Evolutionary conservation across 2,797 vertebrate species (phyloP), one percentile per base, ranked within the genome.

Genomic region (Hyperoplus immaculatus): DNA sequence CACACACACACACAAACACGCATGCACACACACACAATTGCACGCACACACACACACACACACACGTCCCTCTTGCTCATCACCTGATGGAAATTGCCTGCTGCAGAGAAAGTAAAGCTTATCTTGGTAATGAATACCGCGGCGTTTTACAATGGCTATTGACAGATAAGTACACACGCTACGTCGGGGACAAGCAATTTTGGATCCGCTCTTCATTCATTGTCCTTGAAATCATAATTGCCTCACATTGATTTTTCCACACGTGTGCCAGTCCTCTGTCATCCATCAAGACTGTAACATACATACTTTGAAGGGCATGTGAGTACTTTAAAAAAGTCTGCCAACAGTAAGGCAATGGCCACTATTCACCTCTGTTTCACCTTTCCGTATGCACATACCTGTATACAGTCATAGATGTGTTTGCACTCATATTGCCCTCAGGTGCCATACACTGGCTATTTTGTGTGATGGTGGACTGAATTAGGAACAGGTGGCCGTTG

Each of bases 151-250:
- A 92, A 90, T 88, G 85, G 85, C 86, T 91, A 82, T 92, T 93
- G 92, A 91, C 85, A 83, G 90, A 92, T 89, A 91, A 89, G 88
- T 89, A 68, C 77, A 81, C 86, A 89, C 87, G 62, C 71, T 66
- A 67, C 81, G 90, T 92, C 74, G 63, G 87, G 29, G 89, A 92
- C 87, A 88, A 87, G 85, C 85, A 85, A 85, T 89, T 93, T 92
- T 90, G 87, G 81, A 87, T 85, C 80, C 80, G 51, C 87, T 90
- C 81, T 83, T 88, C 88, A 69, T 91, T 91, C 87, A 88, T 91
- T 91, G 91, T 89, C 92, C 91, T 93, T 93, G 90, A 91, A 93
- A 92, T 93, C 83, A 93, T 92, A 92, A 94, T 93, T 91, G 90
- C 83, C 73, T 90, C 72, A 55, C 92, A 94, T 92, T 93, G 92